Percentiles rank a stretch among this genome's conserved stretches.
Evolutionary conservation across 92 coral and sea anemone genomes (phyloP).

Genomic region (Parazoanthus swiftii): DNA sequence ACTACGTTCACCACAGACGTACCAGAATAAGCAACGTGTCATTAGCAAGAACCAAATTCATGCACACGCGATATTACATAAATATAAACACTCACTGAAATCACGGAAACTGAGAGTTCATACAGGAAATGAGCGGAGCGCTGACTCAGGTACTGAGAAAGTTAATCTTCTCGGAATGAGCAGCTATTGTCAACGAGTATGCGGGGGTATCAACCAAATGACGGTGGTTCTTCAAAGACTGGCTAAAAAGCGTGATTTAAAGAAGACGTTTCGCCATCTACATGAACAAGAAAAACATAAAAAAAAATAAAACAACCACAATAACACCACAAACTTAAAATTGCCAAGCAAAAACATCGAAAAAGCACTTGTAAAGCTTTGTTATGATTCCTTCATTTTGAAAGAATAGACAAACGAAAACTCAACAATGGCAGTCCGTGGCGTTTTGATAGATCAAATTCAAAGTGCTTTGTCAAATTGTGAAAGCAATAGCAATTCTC

Average conservation of each 20-base stretch:
- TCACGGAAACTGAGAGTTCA: background rate
- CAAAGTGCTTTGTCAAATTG: too few relatives aligned
- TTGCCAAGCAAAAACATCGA: too few relatives aligned
- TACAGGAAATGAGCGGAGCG: too few relatives aligned
- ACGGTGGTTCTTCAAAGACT: background rate
- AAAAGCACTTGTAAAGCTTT: too few relatives aligned
- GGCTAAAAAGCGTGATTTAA: conserved; percentile 6
- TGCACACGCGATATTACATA: background rate
- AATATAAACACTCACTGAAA: background rate
- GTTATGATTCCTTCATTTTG: too few relatives aligned
- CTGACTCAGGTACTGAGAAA: background rate
- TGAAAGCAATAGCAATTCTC: too few relatives aligned
- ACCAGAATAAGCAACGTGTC: background rate
- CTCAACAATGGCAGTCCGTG: too few relatives aligned
- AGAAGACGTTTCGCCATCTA: background rate
- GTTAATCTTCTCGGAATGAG: background rate
- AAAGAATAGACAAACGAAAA: too few relatives aligned
- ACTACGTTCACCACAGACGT: background rate
- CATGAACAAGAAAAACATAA: background rate
- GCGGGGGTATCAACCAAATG: background rate
- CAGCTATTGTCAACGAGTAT: conserved; percentile 7
- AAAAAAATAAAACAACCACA: background rate
- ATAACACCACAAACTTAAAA: too few relatives aligned
- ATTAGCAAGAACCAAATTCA: background rate
- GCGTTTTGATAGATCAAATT: too few relatives aligned